phyloP scores from a whole-genome alignment of 2,797 vertebrate species.

The Darevskia nairensis region DNA sequence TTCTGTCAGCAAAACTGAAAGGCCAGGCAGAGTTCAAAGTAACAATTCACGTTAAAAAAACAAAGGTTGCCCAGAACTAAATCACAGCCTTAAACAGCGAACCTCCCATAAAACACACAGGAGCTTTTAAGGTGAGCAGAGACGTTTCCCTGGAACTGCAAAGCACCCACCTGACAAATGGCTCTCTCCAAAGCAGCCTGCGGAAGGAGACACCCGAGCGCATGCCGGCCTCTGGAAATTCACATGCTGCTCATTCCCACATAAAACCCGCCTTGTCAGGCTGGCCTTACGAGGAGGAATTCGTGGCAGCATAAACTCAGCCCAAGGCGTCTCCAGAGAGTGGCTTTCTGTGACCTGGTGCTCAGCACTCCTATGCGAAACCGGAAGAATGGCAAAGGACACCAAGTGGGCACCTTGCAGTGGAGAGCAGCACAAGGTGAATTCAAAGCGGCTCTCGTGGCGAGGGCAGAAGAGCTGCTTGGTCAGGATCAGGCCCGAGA shows the following conservation, averaged over 20 bases:
- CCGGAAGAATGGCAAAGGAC: not conserved
- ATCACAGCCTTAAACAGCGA: conserved; percentile 50
- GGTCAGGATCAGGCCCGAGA: not conserved
- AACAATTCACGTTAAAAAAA: conserved; percentile 59
- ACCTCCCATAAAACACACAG: conserved; percentile 53
- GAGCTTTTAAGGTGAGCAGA: conserved; percentile 42
- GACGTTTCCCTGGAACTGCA: not conserved
- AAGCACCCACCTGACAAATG: not conserved
- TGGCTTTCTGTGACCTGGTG: not conserved
- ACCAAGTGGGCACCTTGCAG: not conserved
- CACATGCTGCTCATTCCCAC: conserved; percentile 36
- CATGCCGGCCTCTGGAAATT: not conserved
- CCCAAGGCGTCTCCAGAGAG: not conserved
- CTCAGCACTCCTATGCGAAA: not conserved
- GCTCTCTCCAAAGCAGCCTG: not conserved
- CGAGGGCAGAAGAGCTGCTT: not conserved
- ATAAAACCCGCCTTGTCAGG: not conserved
- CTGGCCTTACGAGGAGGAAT: not conserved
- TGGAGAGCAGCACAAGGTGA: not conserved
- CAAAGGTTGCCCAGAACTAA: conserved; percentile 69
- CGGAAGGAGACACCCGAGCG: fast-evolving
- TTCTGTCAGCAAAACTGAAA: conserved; percentile 73
- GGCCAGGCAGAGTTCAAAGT: conserved; percentile 77
- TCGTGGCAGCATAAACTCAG: conserved; percentile 22
- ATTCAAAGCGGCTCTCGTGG: not conserved